A percentile compares a stretch with the other conserved stretches of the same genome.
Conservation (phyloP, 1,140 invertebrate genomes). For the Scaptomyza hsui region DNA sequence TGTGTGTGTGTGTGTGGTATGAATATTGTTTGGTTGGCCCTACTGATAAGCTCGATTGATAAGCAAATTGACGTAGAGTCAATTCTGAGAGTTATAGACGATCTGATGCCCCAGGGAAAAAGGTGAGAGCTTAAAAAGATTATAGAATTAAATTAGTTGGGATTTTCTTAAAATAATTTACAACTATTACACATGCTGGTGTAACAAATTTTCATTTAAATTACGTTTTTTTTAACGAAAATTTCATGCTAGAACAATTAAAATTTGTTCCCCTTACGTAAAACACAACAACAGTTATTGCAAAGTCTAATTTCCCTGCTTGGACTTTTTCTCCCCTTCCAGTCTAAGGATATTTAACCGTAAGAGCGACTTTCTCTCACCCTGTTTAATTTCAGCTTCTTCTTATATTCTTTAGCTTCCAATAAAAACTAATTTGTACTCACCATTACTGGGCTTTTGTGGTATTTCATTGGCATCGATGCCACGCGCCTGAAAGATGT, state of each 20-base stretch:
- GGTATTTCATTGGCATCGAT: slow-evolving; percentile 75
- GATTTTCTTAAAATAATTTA: too few species aligned
- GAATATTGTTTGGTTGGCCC: background rate
- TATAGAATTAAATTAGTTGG: too few species aligned
- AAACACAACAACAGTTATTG: background rate
- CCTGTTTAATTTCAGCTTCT: too few species aligned
- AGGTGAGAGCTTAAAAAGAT: background rate
- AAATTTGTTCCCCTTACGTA: background rate
- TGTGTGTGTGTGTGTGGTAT: background rate
- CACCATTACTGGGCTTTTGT: slow-evolving; percentile 81
- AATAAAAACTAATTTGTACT: slow-evolving; percentile 29
- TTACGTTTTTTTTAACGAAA: background rate
- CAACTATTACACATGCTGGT: too few species aligned
- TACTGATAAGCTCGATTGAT: slow-evolving; percentile 38
- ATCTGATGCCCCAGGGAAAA: slow-evolving; percentile 10
- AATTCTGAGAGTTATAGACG: slow-evolving; percentile 19
- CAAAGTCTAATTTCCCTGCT: background rate
- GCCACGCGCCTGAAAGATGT: slow-evolving; percentile 71
- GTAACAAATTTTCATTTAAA: too few species aligned
- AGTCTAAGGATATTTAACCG: too few species aligned
- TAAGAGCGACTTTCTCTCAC: background rate
- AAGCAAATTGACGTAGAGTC: slow-evolving; percentile 41
- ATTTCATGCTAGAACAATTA: background rate
- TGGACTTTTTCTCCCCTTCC: background rate
- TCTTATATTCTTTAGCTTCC: background rate